Evolutionary conservation across 2,113 vertebrate species (phyloP).

Genomic region (Alexandromys fortis): DNA sequence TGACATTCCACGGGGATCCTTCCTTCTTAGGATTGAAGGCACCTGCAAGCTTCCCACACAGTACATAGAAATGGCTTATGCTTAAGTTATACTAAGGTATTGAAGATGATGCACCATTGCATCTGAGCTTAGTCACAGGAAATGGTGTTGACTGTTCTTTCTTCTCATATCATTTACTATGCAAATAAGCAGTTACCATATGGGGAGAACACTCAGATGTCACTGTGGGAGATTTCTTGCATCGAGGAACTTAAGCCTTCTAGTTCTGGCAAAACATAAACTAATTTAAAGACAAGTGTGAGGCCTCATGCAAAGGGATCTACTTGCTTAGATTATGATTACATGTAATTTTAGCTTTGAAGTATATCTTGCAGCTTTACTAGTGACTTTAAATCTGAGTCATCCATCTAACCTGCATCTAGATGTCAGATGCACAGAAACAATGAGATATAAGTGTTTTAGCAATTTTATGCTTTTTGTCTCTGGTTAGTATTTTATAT

Average conservation of each 20-base stretch:
- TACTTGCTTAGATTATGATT: not conserved
- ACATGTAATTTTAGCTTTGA: not conserved
- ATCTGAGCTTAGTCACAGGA: not conserved
- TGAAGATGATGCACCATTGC: not conserved
- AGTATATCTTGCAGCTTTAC: not conserved
- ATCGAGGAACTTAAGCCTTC: not conserved
- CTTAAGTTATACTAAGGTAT: no score
- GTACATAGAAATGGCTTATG: no score
- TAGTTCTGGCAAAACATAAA: not conserved
- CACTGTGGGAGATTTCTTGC: not conserved
- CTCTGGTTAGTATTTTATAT: not conserved
- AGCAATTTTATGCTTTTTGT: not conserved
- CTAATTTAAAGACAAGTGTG: not conserved
- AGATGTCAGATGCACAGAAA: not conserved
- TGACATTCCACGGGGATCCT: not conserved
- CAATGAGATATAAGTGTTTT: not conserved
- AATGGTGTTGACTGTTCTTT: not conserved
- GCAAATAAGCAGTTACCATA: not conserved
- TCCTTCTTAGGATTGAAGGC: not conserved
- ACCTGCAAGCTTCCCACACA: not conserved
- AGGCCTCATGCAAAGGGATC: not conserved
- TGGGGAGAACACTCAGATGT: not conserved
- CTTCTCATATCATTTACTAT: not conserved
- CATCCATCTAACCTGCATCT: not conserved
- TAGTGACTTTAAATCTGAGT: not conserved